Evolutionary conservation across 23 tunicate genomes (phyloP).

Genomic region (Corella eumyota): DNA sequence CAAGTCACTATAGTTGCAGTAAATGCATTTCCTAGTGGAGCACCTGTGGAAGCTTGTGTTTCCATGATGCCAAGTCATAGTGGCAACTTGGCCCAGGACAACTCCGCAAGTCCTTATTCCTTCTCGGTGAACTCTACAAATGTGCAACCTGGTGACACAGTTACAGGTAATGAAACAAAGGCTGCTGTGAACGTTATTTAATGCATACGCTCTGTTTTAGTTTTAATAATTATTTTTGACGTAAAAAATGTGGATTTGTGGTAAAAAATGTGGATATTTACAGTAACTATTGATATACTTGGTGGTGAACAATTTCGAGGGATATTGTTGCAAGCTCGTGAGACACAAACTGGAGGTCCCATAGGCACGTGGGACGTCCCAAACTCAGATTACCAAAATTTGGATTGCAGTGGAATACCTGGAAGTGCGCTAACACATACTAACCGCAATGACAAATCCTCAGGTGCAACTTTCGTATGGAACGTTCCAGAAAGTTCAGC

Average conservation of each 20-base stretch:
- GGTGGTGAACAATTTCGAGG: neutral
- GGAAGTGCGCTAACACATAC: neutral
- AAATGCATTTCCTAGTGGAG: slow-evolving; percentile 3
- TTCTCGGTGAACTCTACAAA: neutral
- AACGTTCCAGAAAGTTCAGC: neutral
- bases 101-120: neutral
- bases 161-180: slow-evolving; percentile 1
- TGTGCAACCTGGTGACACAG: neutral
- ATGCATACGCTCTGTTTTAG: no score
- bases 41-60: slow-evolving; percentile 5
- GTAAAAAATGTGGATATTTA: no score
- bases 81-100: neutral
- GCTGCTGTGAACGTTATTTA: no score
- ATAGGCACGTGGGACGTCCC: neutral
- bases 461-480: neutral
- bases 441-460: neutral
- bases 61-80: slow-evolving; percentile 3
- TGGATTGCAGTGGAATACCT: neutral
- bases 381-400: neutral
- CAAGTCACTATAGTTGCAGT: neutral
- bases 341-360: neutral
- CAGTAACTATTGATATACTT: no score
- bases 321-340: neutral
- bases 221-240: no score
- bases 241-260: no score